These are phyloP conservation scores for Clitarchus hookeri DNA, from an alignment of 2,888 invertebrate genomes.

Conservation along the genomic window DNA sequence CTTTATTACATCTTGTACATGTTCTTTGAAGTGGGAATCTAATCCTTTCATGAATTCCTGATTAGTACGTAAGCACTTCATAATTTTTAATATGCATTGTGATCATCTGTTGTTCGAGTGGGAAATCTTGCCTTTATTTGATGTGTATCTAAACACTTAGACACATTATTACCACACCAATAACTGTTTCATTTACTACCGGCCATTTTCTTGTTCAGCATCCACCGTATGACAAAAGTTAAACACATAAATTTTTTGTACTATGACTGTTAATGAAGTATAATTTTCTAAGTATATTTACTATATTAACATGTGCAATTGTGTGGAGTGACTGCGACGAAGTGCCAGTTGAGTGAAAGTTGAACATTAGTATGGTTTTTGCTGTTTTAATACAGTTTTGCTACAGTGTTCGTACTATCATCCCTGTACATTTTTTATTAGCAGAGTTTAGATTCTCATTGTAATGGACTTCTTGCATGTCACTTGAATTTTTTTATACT, in stretches of 20 bases:
- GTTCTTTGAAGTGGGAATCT: too few relatives aligned
- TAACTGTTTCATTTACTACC: background rate
- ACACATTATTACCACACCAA: background rate
- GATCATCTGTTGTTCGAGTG: background rate
- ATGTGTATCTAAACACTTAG: background rate
- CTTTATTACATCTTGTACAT: too few relatives aligned
- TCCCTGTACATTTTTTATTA: background rate
- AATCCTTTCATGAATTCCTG: background rate
- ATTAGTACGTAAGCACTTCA: background rate
- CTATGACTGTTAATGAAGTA: background rate
- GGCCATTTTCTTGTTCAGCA: background rate
- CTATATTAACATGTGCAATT: background rate
- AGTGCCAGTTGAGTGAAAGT: background rate
- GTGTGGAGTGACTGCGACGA: background rate
- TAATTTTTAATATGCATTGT: too few relatives aligned
- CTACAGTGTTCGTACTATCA: background rate
- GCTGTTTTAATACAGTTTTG: conserved; percentile 14
- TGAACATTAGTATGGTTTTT: background rate
- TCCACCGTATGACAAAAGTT: background rate
- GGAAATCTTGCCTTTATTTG: background rate
- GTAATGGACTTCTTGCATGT: conserved; percentile 14
- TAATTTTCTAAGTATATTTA: background rate
- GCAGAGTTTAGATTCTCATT: conserved; percentile 8
- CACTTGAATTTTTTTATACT: background rate
- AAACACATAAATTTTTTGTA: background rate